A percentile compares a stretch with the other conserved stretches of the same genome.
Conservation (phyloP, 2,797 vertebrate genomes). For the Phyllotis vaccarum region DNA sequence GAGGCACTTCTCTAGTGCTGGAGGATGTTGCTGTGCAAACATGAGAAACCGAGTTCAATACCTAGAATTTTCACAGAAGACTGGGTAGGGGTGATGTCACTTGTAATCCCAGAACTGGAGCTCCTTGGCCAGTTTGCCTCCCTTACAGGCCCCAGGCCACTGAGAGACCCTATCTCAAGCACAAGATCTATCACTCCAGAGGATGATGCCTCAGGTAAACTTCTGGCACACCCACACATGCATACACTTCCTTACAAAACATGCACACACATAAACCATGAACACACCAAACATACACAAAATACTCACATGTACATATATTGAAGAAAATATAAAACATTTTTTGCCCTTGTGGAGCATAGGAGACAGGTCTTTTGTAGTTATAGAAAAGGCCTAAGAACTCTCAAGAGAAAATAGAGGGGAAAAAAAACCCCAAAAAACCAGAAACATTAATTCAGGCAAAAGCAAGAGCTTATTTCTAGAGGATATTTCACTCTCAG, state of each 20-base stretch:
- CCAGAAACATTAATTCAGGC: background rate
- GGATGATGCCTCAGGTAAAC: background rate
- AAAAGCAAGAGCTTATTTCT: conserved; percentile 51
- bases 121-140: background rate
- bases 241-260: background rate
- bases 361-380: background rate
- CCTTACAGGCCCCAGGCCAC: background rate
- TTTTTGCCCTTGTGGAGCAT: background rate
- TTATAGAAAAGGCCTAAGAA: background rate
- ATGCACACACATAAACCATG: background rate
- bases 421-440: background rate
- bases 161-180: background rate
- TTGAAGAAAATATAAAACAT: background rate
- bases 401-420: conserved; percentile 5
- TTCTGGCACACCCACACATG: background rate
- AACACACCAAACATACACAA: background rate
- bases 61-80: background rate
- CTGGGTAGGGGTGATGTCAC: too few relatives aligned
- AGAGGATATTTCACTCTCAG: background rate
- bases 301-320: background rate
- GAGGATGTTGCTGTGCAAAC: background rate
- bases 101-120: background rate
- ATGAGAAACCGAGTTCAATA: background rate
- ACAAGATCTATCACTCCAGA: background rate
- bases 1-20: background rate